Evolutionary conservation across 2,888 invertebrate species (phyloP).

Genomic region (Tinea semifulvella): DNA sequence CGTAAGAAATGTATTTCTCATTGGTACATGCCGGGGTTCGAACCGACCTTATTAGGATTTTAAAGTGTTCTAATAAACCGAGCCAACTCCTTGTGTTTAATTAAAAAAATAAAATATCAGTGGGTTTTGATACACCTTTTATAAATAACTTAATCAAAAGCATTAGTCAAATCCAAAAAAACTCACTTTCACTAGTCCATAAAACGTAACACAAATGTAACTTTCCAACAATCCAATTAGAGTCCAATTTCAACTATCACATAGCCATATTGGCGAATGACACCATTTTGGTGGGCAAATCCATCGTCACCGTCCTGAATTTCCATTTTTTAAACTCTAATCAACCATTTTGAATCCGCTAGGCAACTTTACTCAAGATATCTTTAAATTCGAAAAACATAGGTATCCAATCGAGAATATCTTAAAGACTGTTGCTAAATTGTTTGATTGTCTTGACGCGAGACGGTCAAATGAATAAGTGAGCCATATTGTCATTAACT

Average conservation of each 20-base stretch:
- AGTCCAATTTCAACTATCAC: slow-evolving; percentile 23
- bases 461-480: slow-evolving; percentile 54
- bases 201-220: too few species aligned
- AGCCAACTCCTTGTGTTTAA: too few species aligned
- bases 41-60: too few species aligned
- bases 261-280: slow-evolving; percentile 58
- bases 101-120: too few species aligned
- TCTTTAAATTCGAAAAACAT: not conserved
- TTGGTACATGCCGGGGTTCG: too few species aligned
- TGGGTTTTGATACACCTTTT: not conserved
- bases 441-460: slow-evolving; percentile 27
- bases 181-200: not conserved
- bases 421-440: slow-evolving; percentile 40
- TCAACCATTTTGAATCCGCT: slow-evolving; percentile 37
- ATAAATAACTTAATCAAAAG: not conserved
- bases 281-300: slow-evolving; percentile 29
- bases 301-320: slow-evolving; percentile 36
- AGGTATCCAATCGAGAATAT: slow-evolving; percentile 6
- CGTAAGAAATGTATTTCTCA: too few species aligned
- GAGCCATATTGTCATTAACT: slow-evolving; percentile 53
- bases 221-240: slow-evolving; percentile 23
- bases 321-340: slow-evolving; percentile 32
- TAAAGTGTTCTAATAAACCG: too few species aligned
- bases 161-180: too few species aligned
- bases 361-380: not conserved